These are phyloP conservation scores for Neopipo cinnamomea DNA, from an alignment of 2,113 vertebrate genomes.

Conservation along the genomic window DNA sequence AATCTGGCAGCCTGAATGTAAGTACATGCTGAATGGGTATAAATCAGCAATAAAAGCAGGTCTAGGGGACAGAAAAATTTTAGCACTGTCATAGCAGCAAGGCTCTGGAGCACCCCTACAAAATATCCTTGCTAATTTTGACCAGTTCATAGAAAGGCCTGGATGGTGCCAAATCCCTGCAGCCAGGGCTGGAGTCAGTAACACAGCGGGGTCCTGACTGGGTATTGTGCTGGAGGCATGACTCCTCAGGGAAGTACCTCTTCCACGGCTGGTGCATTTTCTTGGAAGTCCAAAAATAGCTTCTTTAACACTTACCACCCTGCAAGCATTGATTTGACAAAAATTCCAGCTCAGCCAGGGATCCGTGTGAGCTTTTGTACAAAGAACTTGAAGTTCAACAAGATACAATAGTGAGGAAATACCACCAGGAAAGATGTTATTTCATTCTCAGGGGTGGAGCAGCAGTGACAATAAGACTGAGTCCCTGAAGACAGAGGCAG, in stretches of 20 bases:
- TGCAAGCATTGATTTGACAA: neutral
- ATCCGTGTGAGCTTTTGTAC: neutral
- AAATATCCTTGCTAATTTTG: neutral
- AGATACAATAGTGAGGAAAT: neutral
- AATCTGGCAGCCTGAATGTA: constrained; percentile 47
- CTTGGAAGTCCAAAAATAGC: neutral
- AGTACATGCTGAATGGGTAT: neutral
- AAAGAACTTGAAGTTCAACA: neutral
- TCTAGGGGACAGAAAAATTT: neutral
- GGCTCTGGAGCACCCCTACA: neutral
- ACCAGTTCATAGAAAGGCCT: neutral
- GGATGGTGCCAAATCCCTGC: neutral
- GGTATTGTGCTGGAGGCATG: neutral
- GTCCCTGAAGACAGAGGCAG: neutral
- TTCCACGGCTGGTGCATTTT: neutral
- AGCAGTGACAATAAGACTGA: neutral
- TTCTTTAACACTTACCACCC: neutral
- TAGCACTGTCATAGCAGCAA: neutral
- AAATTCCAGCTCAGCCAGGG: neutral
- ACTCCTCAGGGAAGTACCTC: neutral
- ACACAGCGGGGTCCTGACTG: neutral
- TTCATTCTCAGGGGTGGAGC: neutral
- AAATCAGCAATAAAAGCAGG: accelerated
- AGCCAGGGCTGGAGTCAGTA: neutral
- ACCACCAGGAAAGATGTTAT: neutral